Conservation (phyloP, 1,140 invertebrate genomes). For the Zaprionus camerounensis region DNA sequence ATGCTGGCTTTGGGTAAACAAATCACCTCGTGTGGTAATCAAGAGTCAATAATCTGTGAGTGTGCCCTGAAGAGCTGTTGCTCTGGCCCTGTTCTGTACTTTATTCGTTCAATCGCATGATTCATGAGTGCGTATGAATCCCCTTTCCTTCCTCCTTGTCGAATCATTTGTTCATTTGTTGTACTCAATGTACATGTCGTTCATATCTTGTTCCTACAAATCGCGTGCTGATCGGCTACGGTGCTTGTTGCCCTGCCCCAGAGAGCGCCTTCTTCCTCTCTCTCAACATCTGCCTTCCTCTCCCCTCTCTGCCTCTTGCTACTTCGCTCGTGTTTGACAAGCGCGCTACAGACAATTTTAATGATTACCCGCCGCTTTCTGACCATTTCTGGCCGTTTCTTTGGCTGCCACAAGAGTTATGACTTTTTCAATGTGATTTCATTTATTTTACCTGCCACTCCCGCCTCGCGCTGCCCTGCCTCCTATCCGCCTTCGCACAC, state of each 20-base stretch:
- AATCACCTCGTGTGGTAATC: conserved; percentile 66
- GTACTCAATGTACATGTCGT: conserved; percentile 79
- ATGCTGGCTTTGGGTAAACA: conserved; percentile 47
- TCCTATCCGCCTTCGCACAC: conserved; percentile 2
- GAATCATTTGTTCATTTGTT: conserved; percentile 60
- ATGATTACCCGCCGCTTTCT: conserved; percentile 73
- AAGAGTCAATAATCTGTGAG: conserved; percentile 64
- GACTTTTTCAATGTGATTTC: conserved; percentile 79
- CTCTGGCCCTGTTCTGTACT: conserved; percentile 43
- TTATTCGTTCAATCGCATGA: conserved; percentile 68
- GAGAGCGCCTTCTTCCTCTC: conserved; percentile 20
- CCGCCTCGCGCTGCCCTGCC: background rate
- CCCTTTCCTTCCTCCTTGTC: background rate
- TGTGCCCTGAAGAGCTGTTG: conserved; percentile 8
- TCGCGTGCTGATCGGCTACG: conserved; percentile 72
- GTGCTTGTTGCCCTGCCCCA: conserved; percentile 20
- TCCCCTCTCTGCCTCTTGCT: background rate
- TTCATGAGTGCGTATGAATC: conserved; percentile 62
- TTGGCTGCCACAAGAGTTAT: conserved; percentile 69
- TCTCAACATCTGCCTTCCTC: conserved; percentile 16
- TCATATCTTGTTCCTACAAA: conserved; percentile 79
- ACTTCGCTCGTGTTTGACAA: conserved; percentile 68
- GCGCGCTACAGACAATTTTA: conserved; percentile 77
- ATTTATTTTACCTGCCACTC: conserved; percentile 62
- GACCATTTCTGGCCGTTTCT: conserved; percentile 35